A percentile compares a stretch with the other conserved stretches of the same genome.
phyloP scores from a whole-genome alignment of 2,113 vertebrate genomes.

The Scomber colias region DNA sequence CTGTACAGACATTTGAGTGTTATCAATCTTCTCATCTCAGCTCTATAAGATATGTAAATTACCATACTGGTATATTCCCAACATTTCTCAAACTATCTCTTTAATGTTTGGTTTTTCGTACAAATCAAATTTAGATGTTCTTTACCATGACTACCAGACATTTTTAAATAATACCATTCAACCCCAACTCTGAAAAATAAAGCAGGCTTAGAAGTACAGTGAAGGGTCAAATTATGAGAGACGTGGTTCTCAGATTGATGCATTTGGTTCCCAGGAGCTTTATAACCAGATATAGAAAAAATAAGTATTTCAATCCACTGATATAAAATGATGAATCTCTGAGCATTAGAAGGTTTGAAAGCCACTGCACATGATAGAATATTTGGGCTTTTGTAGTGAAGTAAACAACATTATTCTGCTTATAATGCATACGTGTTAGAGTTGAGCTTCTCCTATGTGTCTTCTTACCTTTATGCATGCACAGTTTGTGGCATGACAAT shows the following conservation, averaged over 20 bases:
- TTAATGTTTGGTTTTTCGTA: not conserved
- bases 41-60: not conserved
- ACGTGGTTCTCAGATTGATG: not conserved
- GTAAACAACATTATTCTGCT: not conserved
- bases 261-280: not conserved
- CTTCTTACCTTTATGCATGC: slow-evolving; percentile 29
- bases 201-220: not conserved
- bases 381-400: not conserved
- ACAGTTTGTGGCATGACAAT: slow-evolving; percentile 46
- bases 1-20: not conserved
- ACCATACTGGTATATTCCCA: no score
- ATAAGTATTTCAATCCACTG: not conserved
- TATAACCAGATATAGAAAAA: slow-evolving; percentile 8
- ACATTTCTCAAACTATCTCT: not conserved
- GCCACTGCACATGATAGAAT: not conserved
- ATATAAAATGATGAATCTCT: not conserved
- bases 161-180: not conserved
- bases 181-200: slow-evolving; percentile 12
- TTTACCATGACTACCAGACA: not conserved
- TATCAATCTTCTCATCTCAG: not conserved
- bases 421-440: not conserved
- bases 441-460: slow-evolving; percentile 13
- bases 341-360: not conserved
- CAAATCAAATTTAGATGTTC: not conserved
- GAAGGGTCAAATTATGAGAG: not conserved